Evolutionary conservation across 2,113 vertebrate species (phyloP).

Genomic region (Plotosus lineatus): DNA sequence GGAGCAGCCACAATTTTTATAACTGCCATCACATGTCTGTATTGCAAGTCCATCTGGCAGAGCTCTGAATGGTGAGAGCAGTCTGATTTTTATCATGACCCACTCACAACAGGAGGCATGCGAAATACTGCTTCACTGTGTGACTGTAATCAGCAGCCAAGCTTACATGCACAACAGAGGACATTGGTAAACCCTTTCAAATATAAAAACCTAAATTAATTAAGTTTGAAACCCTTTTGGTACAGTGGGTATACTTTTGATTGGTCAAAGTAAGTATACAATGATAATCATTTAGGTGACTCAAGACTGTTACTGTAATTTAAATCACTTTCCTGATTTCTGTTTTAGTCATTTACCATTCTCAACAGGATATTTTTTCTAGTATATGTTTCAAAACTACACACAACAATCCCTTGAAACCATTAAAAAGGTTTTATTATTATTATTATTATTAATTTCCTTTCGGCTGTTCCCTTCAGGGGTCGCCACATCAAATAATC

Average conservation of each 20-base stretch:
- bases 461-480: too few species aligned
- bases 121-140: conserved; percentile 1
- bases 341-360: not conserved
- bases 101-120: conserved; percentile 6
- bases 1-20: conserved; percentile 41
- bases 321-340: not conserved
- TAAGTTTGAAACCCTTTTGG: not conserved
- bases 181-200: not conserved
- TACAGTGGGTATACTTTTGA: not conserved
- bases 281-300: not conserved
- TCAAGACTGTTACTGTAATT: not conserved
- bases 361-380: not conserved
- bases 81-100: conserved; percentile 17
- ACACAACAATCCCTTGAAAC: not conserved
- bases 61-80: conserved; percentile 22
- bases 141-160: conserved; percentile 4
- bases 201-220: not conserved
- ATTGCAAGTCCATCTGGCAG: conserved; percentile 24
- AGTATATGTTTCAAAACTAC: not conserved
- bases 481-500: too few species aligned
- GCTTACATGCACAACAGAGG: not conserved
- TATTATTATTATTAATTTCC: too few species aligned
- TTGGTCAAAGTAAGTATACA: not conserved
- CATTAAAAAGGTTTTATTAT: too few species aligned
- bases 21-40: conserved; percentile 24